A percentile compares a stretch with the other conserved stretches of the same genome.
Conservation (phyloP, 2,888 invertebrate species). For the Brachyptera risi region DNA sequence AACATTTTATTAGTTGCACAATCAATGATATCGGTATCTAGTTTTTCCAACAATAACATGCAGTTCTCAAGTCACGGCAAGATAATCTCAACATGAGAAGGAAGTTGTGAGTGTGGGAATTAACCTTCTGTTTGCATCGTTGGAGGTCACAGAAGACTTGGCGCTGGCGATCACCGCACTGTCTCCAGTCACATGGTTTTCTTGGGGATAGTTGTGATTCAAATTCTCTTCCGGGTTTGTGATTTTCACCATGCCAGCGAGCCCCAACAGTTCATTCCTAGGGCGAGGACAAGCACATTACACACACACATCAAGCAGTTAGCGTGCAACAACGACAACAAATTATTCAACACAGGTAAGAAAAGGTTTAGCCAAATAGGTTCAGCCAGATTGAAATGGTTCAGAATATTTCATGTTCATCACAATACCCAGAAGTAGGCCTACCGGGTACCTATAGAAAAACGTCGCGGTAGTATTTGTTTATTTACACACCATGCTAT, state of each 20-base stretch:
- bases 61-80: no score
- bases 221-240: slow-evolving; percentile 58
- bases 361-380: no score
- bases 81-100: background rate
- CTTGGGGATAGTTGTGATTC: slow-evolving; percentile 46
- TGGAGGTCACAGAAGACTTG: slow-evolving; percentile 32
- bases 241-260: slow-evolving; percentile 68
- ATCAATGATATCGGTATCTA: no score
- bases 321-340: background rate
- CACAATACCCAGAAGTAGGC: no score
- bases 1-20: no score
- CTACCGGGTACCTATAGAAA: no score
- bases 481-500: no score
- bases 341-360: background rate
- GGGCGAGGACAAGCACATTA: slow-evolving; percentile 22
- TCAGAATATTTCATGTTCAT: no score
- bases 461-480: no score
- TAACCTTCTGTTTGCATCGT: slow-evolving; percentile 46
- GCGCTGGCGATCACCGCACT: background rate
- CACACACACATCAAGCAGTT: background rate
- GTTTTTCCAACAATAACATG: no score
- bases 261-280: slow-evolving; percentile 65
- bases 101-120: no score
- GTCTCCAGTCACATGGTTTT: slow-evolving; percentile 31
- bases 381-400: no score